phyloP scores from a whole-genome alignment of 2,797 vertebrate species.

The Ctenopoma multispine region DNA sequence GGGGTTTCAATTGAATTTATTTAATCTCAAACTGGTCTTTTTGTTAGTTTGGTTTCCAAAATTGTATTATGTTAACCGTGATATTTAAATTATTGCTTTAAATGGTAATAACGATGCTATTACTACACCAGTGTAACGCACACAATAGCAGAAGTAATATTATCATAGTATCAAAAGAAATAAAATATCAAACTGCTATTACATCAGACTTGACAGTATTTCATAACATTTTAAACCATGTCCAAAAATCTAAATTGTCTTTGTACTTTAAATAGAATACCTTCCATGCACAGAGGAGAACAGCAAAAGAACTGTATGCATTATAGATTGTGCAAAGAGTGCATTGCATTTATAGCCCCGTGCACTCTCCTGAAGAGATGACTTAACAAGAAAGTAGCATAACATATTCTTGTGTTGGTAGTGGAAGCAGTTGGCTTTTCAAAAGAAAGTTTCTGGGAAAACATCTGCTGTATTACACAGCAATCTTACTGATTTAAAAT shows the following conservation, averaged over 20 bases:
- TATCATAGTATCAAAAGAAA: background rate
- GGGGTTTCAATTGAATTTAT: conserved; percentile 50
- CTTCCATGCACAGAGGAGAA: conserved; percentile 34
- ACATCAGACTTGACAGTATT: conserved; percentile 10
- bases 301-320: conserved; percentile 60
- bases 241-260: conserved; percentile 42
- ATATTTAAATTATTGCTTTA: background rate
- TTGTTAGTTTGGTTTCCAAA: conserved; percentile 35
- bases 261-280: conserved; percentile 55
- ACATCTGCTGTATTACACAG: conserved; percentile 4
- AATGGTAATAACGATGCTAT: background rate
- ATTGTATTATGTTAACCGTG: background rate
- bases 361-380: conserved; percentile 56
- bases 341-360: conserved; percentile 61
- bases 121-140: background rate
- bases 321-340: conserved; percentile 70
- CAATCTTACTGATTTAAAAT: conserved; percentile 11
- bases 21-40: conserved; percentile 36
- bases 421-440: conserved; percentile 7
- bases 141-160: background rate
- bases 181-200: background rate
- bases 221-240: conserved; percentile 22
- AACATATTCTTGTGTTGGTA: background rate
- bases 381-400: conserved; percentile 52
- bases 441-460: conserved; percentile 4